Evolutionary conservation across 2,888 invertebrate genomes (phyloP).

Genomic region (Tetropium fuscum): DNA sequence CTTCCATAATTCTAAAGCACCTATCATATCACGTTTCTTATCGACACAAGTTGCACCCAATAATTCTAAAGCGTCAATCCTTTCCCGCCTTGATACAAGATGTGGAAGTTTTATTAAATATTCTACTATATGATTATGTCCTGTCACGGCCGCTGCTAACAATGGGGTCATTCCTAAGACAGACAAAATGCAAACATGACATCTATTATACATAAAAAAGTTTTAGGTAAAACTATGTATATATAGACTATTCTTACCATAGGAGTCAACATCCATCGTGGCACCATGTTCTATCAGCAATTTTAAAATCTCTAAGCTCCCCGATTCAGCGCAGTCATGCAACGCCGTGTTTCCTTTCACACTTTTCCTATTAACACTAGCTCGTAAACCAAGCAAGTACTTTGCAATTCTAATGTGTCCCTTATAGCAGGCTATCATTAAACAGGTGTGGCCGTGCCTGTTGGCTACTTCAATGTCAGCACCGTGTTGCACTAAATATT

Average conservation of each 20-base stretch:
- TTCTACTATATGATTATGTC: slow-evolving; percentile 93
- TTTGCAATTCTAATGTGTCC: slow-evolving; percentile 92
- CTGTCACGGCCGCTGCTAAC: slow-evolving; percentile 92
- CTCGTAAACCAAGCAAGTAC: slow-evolving; percentile 86
- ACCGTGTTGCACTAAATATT: slow-evolving; percentile 89
- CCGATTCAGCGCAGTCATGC: slow-evolving; percentile 97
- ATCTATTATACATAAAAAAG: too few relatives aligned
- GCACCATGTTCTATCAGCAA: slow-evolving; percentile 89
- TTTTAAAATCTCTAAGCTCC: slow-evolving; percentile 92
- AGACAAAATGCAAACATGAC: too few relatives aligned
- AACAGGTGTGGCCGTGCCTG: slow-evolving; percentile 94
- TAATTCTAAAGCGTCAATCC: slow-evolving; percentile 91
- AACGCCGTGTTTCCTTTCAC: slow-evolving; percentile 96
- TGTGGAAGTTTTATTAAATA: slow-evolving; percentile 83
- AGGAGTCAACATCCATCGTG: slow-evolving; percentile 93
- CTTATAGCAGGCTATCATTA: slow-evolving; percentile 99
- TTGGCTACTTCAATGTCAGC: slow-evolving; percentile 98
- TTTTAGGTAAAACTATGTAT: too few relatives aligned
- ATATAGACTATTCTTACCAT: too few relatives aligned
- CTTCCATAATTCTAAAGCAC: slow-evolving; percentile 90
- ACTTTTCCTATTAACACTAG: slow-evolving; percentile 93
- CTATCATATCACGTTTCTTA: slow-evolving; percentile 93
- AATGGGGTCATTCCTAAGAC: slow-evolving; percentile 91
- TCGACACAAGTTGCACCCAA: slow-evolving; percentile 97
- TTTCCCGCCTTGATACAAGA: slow-evolving; percentile 80